phyloP scores from a whole-genome alignment of 2,888 invertebrate species.

The Brenthis daphne region DNA sequence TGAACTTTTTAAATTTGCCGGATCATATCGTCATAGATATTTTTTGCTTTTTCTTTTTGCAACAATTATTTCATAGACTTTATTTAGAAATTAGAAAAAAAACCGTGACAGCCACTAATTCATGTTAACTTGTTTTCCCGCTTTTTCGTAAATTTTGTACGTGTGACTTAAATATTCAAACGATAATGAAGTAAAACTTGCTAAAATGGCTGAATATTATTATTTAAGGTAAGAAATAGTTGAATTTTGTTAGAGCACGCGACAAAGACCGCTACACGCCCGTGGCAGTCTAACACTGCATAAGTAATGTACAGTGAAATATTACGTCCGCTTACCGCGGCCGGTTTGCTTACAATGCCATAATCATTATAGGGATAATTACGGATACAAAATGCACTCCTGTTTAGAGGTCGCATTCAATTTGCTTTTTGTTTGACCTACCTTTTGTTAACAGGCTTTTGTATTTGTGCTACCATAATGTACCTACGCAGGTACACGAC shows the following conservation, averaged over 20 bases:
- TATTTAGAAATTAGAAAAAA: constrained; percentile 2
- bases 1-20: constrained; percentile 27
- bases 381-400: constrained; percentile 59
- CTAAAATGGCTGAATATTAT: neutral
- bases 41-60: constrained; percentile 1
- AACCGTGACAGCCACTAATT: constrained; percentile 3
- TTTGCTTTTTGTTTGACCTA: constrained; percentile 34
- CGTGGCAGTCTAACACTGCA: constrained; percentile 73
- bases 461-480: neutral
- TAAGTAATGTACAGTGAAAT: constrained; percentile 58
- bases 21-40: constrained; percentile 29
- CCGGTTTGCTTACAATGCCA: constrained; percentile 75
- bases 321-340: constrained; percentile 59
- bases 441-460: constrained; percentile 24
- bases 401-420: constrained; percentile 38
- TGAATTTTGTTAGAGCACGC: constrained; percentile 36
- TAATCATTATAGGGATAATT: constrained; percentile 72
- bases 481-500: neutral
- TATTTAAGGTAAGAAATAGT: constrained; percentile 4
- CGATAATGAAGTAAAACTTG: neutral
- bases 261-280: constrained; percentile 64
- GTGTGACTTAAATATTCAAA: neutral
- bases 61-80: neutral
- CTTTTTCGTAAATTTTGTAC: neutral
- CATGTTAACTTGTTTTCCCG: neutral